Percentiles rank a stretch among this genome's conserved stretches.
Evolutionary conservation across 2,113 vertebrate genomes (phyloP).

Genomic region (Chinchilla lanigera): DNA sequence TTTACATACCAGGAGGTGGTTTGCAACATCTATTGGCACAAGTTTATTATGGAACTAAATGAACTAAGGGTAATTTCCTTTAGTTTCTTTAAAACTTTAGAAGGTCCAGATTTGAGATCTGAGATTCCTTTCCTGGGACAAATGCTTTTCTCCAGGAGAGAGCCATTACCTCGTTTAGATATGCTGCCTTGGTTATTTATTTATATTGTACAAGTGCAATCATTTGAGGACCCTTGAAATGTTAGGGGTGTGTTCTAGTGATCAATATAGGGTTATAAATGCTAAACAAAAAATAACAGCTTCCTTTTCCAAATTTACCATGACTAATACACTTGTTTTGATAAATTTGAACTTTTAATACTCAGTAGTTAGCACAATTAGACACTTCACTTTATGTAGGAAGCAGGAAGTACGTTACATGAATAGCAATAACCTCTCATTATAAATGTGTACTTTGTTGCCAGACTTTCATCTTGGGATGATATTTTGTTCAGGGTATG

Average conservation of each 20-base stretch:
- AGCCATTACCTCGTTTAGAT: background rate
- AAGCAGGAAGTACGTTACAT: background rate
- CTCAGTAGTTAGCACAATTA: background rate
- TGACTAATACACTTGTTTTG: background rate
- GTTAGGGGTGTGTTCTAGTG: background rate
- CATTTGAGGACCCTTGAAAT: background rate
- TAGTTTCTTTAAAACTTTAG: background rate
- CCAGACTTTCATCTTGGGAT: background rate
- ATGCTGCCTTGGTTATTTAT: background rate
- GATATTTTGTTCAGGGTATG: background rate
- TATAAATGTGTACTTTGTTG: conserved; percentile 1
- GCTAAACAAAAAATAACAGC: background rate
- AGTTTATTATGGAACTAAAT: background rate
- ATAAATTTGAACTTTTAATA: background rate
- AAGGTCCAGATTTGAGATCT: background rate
- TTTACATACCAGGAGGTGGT: background rate
- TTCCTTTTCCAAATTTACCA: background rate
- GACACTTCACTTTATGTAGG: background rate
- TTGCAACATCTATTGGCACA: background rate
- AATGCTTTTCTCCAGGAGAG: background rate
- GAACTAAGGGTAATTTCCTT: background rate
- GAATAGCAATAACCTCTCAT: background rate
- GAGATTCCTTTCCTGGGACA: background rate
- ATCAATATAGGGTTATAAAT: background rate
- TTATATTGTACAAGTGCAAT: background rate